Evolutionary conservation across 2,113 vertebrate genomes (phyloP), one percentile per base, ranked within the genome.

Genomic region (Hippolais icterina): DNA sequence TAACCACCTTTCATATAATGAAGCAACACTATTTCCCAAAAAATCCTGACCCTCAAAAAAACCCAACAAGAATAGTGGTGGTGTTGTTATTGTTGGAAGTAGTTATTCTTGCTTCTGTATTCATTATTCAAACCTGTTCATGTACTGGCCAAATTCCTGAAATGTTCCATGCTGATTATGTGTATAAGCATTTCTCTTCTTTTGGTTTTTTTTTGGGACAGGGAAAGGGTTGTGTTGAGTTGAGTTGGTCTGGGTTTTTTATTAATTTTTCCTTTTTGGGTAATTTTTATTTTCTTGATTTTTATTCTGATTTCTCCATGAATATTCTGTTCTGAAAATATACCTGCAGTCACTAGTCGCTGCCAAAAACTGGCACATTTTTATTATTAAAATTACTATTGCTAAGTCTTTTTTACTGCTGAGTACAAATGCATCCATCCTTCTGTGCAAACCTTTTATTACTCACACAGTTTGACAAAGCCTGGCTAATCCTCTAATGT

Each of bases 141-240:
- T 28, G 16, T 53, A 42, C 2, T 47, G 52, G 12, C 3, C 42
- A 65, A 50, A 66, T 39, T 61, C 11, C 25, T 50, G 20, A 66
- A 82, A 41, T 49, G 4, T 50, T 91, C 7, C 24, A n/a, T 10
- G 3, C 1, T 78, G 23, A 71, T 15, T 78, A n/a, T 37, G 2
- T 63, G 22, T 42, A 31, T 2, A 3, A 33, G 4, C 2, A 15
- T 39, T 79, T 79, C 0, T 23, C 23, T 2, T 12, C 8, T 22
- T 24, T 21, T 4, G 24, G 21, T 41, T 23, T 29, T 2, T 12
- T 8, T 27, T 20, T 17, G 1, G 3, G 10, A 5, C 6, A 8
- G 2, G 13, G 24, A 22, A 5, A 8, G 4, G 2, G 2, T 42
- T 76, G 7, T 9, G 5, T 39, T 64, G 27, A 11, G 3, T 53